These are phyloP conservation scores for Candoia aspera DNA, from an alignment of 2,113 vertebrate species.

Conservation along the genomic window DNA sequence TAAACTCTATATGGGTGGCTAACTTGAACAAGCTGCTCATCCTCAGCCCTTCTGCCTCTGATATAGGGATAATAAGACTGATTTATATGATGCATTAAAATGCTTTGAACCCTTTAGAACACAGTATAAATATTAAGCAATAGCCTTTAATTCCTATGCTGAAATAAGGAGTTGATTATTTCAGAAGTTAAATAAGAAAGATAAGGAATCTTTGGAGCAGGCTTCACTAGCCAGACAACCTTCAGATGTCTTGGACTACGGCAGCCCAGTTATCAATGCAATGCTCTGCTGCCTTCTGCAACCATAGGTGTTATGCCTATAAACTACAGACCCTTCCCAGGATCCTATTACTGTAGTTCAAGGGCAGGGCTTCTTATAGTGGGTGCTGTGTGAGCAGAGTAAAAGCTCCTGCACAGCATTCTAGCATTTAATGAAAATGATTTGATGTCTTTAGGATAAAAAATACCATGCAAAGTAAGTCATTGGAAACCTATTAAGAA, in stretches of 20 bases:
- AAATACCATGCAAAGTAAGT: not conserved
- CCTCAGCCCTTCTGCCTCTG: not conserved
- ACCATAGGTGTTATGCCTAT: not conserved
- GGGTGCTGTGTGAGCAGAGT: not conserved
- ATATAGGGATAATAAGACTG: not conserved
- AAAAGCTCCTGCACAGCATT: not conserved
- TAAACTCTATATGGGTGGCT: not conserved
- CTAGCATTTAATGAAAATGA: not conserved
- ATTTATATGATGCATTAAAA: not conserved
- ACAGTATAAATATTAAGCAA: not conserved
- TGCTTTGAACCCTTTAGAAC: not conserved
- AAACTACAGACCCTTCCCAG: not conserved
- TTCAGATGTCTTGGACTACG: not conserved
- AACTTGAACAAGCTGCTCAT: not conserved
- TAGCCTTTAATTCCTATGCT: not conserved
- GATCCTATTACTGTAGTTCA: not conserved
- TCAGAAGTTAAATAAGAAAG: not conserved
- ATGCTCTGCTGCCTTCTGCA: not conserved
- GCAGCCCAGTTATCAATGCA: not conserved
- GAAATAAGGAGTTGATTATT: not conserved
- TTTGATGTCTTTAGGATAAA: not conserved
- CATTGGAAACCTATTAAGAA: fast-evolving
- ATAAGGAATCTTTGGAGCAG: not conserved
- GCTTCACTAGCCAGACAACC: not conserved
- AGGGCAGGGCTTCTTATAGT: too few species aligned